A percentile compares a stretch with the other conserved stretches of the same genome.
Evolutionary conservation across 2,888 invertebrate genomes (phyloP).

Genomic region (Temnothorax rugatulus): DNA sequence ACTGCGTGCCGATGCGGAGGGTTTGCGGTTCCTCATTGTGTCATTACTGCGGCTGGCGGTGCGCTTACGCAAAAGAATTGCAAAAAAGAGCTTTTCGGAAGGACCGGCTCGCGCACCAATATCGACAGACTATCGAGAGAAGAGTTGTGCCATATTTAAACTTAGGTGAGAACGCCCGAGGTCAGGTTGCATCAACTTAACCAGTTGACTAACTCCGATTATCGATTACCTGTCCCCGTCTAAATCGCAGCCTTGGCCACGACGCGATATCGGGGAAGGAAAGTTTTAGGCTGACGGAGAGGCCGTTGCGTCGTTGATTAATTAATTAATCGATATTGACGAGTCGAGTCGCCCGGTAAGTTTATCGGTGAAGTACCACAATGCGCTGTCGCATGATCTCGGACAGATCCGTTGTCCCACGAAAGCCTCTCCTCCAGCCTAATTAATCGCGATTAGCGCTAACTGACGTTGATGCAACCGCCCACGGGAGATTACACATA

Average conservation of each 20-base stretch:
- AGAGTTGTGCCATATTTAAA: constrained; percentile 78
- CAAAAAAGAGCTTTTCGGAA: constrained; percentile 49
- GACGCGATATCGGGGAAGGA: constrained; percentile 14
- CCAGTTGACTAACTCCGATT: constrained; percentile 17
- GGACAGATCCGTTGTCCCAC: constrained; percentile 25
- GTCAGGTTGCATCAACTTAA: constrained; percentile 24
- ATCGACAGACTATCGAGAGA: constrained; percentile 80
- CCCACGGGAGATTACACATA: constrained; percentile 16
- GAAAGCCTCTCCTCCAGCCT: constrained; percentile 19
- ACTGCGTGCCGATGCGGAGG: constrained; percentile 73
- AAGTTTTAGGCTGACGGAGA: constrained; percentile 40
- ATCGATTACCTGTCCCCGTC: constrained; percentile 38
- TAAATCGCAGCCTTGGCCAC: constrained; percentile 30
- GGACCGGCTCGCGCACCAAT: constrained; percentile 76
- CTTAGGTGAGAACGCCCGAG: constrained; percentile 36
- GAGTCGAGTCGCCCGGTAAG: constrained; percentile 3
- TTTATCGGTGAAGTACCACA: constrained; percentile 26
- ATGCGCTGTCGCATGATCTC: constrained; percentile 10
- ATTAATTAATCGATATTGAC: constrained; percentile 49
- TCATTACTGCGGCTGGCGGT: constrained; percentile 67
- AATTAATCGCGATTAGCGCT: constrained; percentile 42
- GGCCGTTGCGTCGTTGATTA: constrained; percentile 32
- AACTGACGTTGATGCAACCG: constrained; percentile 48
- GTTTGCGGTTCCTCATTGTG: constrained; percentile 65
- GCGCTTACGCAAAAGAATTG: constrained; percentile 54